Evolutionary conservation across 2,888 invertebrate genomes (phyloP), one percentile per base, ranked within the genome.

Genomic region (Acanthosepion lycidas): DNA sequence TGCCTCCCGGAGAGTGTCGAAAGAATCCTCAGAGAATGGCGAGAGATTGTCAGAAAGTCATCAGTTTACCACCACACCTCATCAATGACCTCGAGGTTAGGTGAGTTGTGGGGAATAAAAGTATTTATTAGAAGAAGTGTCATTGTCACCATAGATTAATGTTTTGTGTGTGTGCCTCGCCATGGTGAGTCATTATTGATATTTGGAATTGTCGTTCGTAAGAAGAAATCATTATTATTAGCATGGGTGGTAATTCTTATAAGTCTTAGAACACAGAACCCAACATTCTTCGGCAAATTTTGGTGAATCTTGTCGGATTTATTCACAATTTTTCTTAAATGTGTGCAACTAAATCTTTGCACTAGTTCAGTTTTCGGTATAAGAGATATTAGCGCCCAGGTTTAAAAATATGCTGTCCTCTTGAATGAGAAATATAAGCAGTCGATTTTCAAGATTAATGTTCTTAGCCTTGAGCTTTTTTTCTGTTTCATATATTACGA

Each of bases 91-190:
- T 23, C 78, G 9, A 12, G 33, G 78, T 78, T 78, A 78, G 78
- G 33, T n/a, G 23, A 78, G 78, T 78, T 78, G 78, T 78, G 78
- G n/a, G 42, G 33, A 78, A 78, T 78, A 78, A 78, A 78, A 33
- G 78, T 33, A 78, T 78, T 78, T 78, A 78, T 78, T 78, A 78
- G 78, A 78, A 78, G 78, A 78, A 78, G 78, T 78, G 78, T 78
- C 78, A 78, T n/a, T 33, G n/a, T 78, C n/a, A 78, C 15, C n/a
- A 78, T 78, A 78, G 78, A 78, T 78, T 78, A 78, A 78, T 78
- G 78, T 78, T 78, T 78, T 78, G 78, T 78, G n/a, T 78, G n/a
- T 78, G 78, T 78, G 78, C n/a, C 33, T 15, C 33, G 15, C 33
- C 78, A 3, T n/a, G 78, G 78, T 78, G 78, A 78, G n/a, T 78